A percentile compares a stretch with the other conserved stretches of the same genome.
phyloP scores from a whole-genome alignment of 2,113 vertebrate species.

The Tachysurus vachellii region DNA sequence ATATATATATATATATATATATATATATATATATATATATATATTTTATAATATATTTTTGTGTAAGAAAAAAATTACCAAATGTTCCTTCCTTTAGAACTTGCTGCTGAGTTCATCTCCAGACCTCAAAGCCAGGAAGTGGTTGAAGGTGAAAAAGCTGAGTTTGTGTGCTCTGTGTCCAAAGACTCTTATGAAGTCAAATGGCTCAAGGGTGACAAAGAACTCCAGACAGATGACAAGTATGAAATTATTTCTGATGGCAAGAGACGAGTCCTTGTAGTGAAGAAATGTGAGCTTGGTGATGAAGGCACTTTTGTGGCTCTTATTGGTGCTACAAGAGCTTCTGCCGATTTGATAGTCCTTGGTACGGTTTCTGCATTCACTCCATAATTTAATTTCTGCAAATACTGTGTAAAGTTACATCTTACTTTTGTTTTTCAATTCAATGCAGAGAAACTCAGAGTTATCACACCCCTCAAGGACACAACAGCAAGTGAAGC shows the following conservation, averaged over 20 bases:
- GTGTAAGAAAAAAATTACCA: background rate
- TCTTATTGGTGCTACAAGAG: conserved; percentile 83
- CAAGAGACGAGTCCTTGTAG: conserved; percentile 82
- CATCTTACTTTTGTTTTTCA: background rate
- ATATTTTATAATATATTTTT: background rate
- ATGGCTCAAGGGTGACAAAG: conserved; percentile 81
- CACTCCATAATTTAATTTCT: background rate
- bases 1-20: background rate
- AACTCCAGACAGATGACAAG: conserved; percentile 84
- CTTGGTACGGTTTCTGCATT: conserved; percentile 77
- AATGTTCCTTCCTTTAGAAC: conserved; percentile 74
- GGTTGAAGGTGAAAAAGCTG: conserved; percentile 91
- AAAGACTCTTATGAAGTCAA: conserved; percentile 88
- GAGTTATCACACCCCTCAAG: conserved; percentile 89
- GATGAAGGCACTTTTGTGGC: conserved; percentile 86
- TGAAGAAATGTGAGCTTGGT: conserved; percentile 78
- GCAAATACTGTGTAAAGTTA: background rate
- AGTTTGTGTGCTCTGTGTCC: conserved; percentile 91
- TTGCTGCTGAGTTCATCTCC: conserved; percentile 93
- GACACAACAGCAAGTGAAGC: conserved; percentile 85
- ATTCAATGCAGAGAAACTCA: conserved; percentile 86
- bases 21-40: background rate
- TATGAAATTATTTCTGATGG: conserved; percentile 87
- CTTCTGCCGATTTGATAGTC: conserved; percentile 84
- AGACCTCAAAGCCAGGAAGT: conserved; percentile 88